phyloP scores from a whole-genome alignment of 1,140 invertebrate genomes.

The Drosophila mayri region DNA sequence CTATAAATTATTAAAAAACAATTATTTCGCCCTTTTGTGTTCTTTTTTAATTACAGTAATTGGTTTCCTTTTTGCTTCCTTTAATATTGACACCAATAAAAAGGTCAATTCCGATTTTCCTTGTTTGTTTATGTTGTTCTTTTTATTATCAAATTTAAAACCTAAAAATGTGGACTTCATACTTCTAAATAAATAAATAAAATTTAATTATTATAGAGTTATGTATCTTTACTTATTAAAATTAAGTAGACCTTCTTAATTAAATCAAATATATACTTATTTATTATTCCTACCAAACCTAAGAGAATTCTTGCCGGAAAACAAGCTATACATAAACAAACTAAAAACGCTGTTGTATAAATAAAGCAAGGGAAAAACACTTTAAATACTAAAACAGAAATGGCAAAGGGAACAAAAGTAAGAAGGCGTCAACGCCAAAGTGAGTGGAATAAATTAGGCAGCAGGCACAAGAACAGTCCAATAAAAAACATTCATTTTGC shows the following conservation, averaged over 20 bases:
- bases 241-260: no score
- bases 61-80: neutral
- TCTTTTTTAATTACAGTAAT: neutral
- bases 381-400: slow-evolving; percentile 7
- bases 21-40: neutral
- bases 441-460: slow-evolving; percentile 19
- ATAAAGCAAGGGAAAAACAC: neutral
- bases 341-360: neutral
- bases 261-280: neutral
- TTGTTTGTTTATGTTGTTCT: neutral
- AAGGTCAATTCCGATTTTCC: neutral
- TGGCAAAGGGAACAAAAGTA: slow-evolving; percentile 3
- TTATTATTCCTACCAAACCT: neutral
- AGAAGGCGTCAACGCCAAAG: slow-evolving; percentile 2
- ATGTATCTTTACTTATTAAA: no score
- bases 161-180: no score
- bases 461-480: slow-evolving; percentile 7
- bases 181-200: no score
- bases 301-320: no score
- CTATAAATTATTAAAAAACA: neutral
- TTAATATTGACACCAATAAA: neutral
- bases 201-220: no score
- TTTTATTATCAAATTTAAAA: neutral
- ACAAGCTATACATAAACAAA: neutral
- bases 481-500: slow-evolving; percentile 34